Evolutionary conservation across 2,113 vertebrate species (phyloP).

Genomic region (Seriola dumerili): DNA sequence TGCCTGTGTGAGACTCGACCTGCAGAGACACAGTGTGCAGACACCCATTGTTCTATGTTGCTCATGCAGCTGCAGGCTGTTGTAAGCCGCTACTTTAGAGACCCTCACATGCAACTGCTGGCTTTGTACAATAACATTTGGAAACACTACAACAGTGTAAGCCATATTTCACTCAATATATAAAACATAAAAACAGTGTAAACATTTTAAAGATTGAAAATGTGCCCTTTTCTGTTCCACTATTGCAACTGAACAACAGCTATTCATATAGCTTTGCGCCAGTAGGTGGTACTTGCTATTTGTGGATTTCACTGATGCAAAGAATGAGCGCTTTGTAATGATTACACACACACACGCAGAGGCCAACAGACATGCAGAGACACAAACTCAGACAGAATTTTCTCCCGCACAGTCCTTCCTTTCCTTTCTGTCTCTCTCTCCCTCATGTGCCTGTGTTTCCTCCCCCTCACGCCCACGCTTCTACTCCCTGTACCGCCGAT

Average conservation of each 20-base stretch:
- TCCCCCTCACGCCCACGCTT: slow-evolving; percentile 70
- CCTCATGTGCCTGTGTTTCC: slow-evolving; percentile 38
- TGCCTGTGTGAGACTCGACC: background rate
- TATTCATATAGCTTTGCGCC: slow-evolving; percentile 10
- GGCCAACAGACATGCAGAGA: slow-evolving; percentile 1
- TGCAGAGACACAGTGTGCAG: slow-evolving; percentile 11
- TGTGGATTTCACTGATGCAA: slow-evolving; percentile 57
- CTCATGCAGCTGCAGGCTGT: slow-evolving; percentile 10
- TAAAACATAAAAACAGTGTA: no score
- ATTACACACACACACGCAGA: slow-evolving; percentile 12
- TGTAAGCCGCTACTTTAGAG: background rate
- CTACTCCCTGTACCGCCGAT: slow-evolving; percentile 49
- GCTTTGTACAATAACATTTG: background rate
- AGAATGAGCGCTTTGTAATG: slow-evolving; percentile 61
- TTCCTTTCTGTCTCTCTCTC: slow-evolving; percentile 16
- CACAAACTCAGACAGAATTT: slow-evolving; percentile 23
- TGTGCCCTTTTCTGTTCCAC: slow-evolving; percentile 14
- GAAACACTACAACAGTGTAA: background rate
- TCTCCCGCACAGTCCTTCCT: slow-evolving; percentile 28
- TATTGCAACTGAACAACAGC: slow-evolving; percentile 18
- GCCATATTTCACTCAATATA: background rate
- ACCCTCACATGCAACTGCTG: background rate
- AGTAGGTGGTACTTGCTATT: slow-evolving; percentile 58
- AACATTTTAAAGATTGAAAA: background rate
- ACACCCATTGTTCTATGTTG: background rate